Percentiles rank a stretch among this genome's conserved stretches.
These are phyloP conservation scores for Anthoscopus minutus DNA, from an alignment of 2,113 vertebrate species.

Conservation along the genomic window DNA sequence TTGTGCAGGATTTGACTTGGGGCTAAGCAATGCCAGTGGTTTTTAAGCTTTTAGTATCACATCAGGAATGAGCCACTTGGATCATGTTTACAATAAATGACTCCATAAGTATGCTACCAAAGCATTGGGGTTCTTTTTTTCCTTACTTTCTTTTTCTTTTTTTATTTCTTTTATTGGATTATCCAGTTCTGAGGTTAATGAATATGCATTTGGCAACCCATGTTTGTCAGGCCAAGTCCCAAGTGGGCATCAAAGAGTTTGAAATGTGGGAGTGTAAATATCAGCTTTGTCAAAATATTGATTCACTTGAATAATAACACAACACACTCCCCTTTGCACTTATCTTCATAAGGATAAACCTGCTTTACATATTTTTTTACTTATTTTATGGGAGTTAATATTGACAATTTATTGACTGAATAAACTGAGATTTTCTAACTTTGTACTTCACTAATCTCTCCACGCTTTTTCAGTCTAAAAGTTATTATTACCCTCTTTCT, in stretches of 20 bases:
- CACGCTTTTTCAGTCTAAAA: background rate
- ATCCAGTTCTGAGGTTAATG: slow-evolving; percentile 71
- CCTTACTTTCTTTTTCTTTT: background rate
- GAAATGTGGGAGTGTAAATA: slow-evolving; percentile 49
- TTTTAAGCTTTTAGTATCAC: slow-evolving; percentile 34
- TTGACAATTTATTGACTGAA: background rate
- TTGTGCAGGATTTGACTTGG: slow-evolving; percentile 18
- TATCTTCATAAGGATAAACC: background rate
- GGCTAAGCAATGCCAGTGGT: background rate
- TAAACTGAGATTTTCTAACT: background rate
- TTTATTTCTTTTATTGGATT: slow-evolving; percentile 53
- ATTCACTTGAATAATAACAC: slow-evolving; percentile 51
- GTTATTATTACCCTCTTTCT: background rate
- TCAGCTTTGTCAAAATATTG: slow-evolving; percentile 72
- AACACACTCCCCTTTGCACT: background rate
- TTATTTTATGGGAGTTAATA: background rate
- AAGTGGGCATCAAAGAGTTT: slow-evolving; percentile 34
- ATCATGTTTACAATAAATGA: slow-evolving; percentile 71
- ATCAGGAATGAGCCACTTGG: slow-evolving; percentile 12
- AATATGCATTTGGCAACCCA: slow-evolving; percentile 69
- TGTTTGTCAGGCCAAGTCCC: slow-evolving; percentile 56
- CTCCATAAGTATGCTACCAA: slow-evolving; percentile 56
- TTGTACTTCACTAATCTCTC: background rate
- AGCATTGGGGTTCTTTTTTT: background rate
- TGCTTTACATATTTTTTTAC: background rate